phyloP scores from a whole-genome alignment of 2,888 invertebrate species.

The Leptogaster cylindrica region DNA sequence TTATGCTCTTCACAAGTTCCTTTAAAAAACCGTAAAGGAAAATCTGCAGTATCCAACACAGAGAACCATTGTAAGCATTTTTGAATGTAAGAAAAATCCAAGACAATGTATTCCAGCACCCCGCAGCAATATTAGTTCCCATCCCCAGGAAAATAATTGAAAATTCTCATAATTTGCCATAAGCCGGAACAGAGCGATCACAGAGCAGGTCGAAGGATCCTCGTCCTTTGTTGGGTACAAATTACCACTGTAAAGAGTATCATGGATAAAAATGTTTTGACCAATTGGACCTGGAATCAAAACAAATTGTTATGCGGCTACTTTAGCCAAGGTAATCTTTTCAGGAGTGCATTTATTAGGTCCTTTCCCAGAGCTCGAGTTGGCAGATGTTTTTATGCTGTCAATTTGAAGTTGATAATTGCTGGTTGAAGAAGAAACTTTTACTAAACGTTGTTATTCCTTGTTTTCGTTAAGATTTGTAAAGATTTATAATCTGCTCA shows the following conservation, averaged over 20 bases:
- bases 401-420: too few species aligned
- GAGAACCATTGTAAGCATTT: background rate
- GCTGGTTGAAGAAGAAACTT: too few species aligned
- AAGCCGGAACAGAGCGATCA: slow-evolving; percentile 42
- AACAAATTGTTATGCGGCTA: background rate
- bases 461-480: too few species aligned
- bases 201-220: background rate
- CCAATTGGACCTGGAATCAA: slow-evolving; percentile 6
- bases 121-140: background rate
- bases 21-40: background rate
- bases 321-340: background rate
- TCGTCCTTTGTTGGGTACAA: background rate
- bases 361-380: too few species aligned
- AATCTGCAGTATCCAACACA: background rate
- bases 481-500: too few species aligned
- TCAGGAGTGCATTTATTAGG: background rate
- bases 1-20: slow-evolving; percentile 41
- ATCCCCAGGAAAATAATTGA: slow-evolving; percentile 12
- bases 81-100: background rate
- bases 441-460: too few species aligned
- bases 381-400: background rate
- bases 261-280: slow-evolving; percentile 15
- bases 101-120: background rate
- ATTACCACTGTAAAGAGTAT: background rate
- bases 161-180: slow-evolving; percentile 45